phyloP scores from a whole-genome alignment of 2,888 invertebrate genomes.

The Protodeltote pygarga region DNA sequence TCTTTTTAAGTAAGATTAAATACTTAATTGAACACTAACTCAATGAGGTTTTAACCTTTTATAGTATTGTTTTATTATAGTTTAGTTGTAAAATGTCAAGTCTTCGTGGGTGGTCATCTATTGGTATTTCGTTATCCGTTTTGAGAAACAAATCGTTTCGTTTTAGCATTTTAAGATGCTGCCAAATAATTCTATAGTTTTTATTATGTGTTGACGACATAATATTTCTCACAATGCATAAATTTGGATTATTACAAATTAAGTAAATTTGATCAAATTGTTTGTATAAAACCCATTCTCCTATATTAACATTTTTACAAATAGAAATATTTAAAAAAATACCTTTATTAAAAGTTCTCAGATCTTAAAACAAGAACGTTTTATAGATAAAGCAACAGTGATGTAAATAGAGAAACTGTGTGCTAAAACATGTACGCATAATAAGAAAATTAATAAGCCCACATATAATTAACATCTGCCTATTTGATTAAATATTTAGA shows the following conservation, averaged over 20 bases:
- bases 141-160: not conserved
- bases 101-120: not conserved
- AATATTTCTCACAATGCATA: not conserved
- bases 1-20: constrained; percentile 6
- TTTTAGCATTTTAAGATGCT: not conserved
- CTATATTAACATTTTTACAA: too few relatives aligned
- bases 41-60: not conserved
- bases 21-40: constrained; percentile 11
- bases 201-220: too few relatives aligned
- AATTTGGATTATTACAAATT: not conserved
- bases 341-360: not conserved
- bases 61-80: constrained; percentile 6
- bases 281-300: constrained; percentile 4
- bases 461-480: constrained; percentile 3
- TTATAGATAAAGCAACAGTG: constrained; percentile 16
- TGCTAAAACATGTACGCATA: not conserved
- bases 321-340: too few relatives aligned
- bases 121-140: not conserved
- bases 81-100: not conserved
- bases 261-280: constrained; percentile 1
- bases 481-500: constrained; percentile 17
- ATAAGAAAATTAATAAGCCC: not conserved
- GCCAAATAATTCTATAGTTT: too few relatives aligned
- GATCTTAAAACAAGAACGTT: constrained; percentile 11
- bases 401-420: constrained; percentile 10